phyloP scores from a whole-genome alignment of 2,113 vertebrate species.

The Sula dactylatra region DNA sequence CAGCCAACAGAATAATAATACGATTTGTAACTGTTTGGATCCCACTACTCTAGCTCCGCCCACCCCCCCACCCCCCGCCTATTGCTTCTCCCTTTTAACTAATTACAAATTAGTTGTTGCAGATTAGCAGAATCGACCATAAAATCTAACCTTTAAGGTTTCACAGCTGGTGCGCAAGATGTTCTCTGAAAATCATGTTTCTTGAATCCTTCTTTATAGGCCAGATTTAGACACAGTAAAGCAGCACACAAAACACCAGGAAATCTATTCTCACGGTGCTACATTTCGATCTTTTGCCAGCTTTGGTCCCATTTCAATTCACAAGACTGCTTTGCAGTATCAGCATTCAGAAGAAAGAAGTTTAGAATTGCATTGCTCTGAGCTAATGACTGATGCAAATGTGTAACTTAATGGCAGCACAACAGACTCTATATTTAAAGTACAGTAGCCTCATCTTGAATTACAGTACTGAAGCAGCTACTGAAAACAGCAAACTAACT shows the following conservation, averaged over 20 bases:
- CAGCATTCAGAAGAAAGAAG: not conserved
- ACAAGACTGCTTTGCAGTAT: not conserved
- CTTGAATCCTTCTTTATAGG: not conserved
- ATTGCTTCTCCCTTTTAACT: not conserved
- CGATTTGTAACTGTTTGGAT: not conserved
- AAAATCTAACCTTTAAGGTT: not conserved
- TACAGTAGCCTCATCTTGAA: slow-evolving; percentile 6
- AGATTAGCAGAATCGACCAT: not conserved
- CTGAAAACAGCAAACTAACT: not conserved
- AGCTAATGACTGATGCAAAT: not conserved
- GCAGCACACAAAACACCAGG: not conserved
- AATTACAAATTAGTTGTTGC: not conserved
- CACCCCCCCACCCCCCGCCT: not conserved
- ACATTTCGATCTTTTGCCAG: not conserved
- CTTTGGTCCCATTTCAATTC: not conserved
- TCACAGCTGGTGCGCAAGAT: not conserved
- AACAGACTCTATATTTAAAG: not conserved
- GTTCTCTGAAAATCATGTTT: not conserved
- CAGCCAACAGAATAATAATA: not conserved
- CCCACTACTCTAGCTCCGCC: not conserved
- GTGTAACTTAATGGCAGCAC: not conserved
- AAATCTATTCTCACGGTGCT: not conserved
- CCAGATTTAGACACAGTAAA: not conserved
- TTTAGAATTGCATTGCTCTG: not conserved
- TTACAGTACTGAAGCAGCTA: not conserved